Conservation (phyloP, 2,797 vertebrate genomes). For the Sebastes hubbsi region DNA sequence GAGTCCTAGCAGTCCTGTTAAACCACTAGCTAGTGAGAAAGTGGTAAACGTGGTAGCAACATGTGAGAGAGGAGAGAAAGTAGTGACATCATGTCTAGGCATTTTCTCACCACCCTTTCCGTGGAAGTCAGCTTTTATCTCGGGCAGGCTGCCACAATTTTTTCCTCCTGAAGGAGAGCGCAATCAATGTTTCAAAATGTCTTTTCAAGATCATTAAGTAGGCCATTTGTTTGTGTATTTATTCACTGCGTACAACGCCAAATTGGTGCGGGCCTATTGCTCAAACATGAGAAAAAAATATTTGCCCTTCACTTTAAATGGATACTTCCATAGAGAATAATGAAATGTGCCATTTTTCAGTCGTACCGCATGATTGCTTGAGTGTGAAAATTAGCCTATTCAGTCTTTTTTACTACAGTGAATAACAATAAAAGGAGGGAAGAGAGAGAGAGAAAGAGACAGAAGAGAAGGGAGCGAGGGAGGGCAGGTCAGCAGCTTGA, state of each 20-base stretch:
- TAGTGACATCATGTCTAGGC: constrained; percentile 13
- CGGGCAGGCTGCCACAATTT: not conserved
- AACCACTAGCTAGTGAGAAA: not conserved
- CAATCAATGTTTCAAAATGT: constrained; percentile 12
- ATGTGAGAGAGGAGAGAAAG: not conserved
- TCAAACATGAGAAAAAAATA: not conserved
- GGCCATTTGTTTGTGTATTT: not conserved
- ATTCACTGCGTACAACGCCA: not conserved
- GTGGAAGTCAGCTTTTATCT: constrained; percentile 13
- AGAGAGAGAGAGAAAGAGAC: not conserved
- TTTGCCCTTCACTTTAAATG: not conserved
- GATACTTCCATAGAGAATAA: not conserved
- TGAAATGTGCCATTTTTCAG: not conserved
- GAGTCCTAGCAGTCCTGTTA: not conserved
- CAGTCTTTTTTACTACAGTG: not conserved
- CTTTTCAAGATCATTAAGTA: constrained; percentile 14
- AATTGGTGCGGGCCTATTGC: not conserved
- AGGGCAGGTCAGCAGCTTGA: constrained; percentile 63
- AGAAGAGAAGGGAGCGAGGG: constrained; percentile 9
- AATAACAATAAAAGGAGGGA: not conserved
- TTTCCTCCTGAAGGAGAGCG: not conserved
- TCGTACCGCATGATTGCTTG: not conserved
- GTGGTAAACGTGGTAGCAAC: not conserved
- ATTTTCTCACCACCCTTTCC: not conserved
- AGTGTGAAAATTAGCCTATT: constrained; percentile 16